Conservation (phyloP, 2,113 vertebrate species). For the Lophura nycthemera region DNA sequence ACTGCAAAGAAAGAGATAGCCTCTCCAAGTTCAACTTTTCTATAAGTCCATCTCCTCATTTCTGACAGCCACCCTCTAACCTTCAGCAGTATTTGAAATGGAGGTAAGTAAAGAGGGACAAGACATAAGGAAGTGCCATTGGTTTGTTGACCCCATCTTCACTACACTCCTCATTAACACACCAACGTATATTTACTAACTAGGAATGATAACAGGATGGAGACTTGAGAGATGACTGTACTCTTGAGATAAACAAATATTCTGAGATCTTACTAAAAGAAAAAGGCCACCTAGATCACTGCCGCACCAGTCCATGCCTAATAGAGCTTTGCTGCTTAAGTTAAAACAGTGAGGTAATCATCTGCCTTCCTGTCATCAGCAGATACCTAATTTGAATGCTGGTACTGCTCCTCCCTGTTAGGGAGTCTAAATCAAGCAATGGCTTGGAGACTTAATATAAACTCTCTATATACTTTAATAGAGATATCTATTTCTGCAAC, state of each 20-base stretch:
- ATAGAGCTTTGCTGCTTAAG: neutral
- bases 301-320: neutral
- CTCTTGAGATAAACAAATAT: neutral
- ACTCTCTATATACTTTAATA: neutral
- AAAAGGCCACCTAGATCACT: neutral
- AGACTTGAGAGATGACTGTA: neutral
- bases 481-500: constrained; percentile 17
- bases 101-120: neutral
- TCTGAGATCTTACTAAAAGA: neutral
- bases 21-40: neutral
- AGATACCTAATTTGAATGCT: neutral
- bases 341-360: neutral
- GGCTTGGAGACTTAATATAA: neutral
- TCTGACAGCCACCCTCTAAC: neutral
- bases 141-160: neutral
- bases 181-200: neutral
- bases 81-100: neutral
- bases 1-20: neutral
- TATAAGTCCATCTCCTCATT: neutral
- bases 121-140: neutral
- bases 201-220: neutral
- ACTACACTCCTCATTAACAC: neutral
- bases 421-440: neutral
- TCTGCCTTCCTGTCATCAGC: neutral
- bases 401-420: neutral